Evolutionary conservation across 2,797 vertebrate genomes (phyloP).

Genomic region (Acrossocheilus wenchowensis): DNA sequence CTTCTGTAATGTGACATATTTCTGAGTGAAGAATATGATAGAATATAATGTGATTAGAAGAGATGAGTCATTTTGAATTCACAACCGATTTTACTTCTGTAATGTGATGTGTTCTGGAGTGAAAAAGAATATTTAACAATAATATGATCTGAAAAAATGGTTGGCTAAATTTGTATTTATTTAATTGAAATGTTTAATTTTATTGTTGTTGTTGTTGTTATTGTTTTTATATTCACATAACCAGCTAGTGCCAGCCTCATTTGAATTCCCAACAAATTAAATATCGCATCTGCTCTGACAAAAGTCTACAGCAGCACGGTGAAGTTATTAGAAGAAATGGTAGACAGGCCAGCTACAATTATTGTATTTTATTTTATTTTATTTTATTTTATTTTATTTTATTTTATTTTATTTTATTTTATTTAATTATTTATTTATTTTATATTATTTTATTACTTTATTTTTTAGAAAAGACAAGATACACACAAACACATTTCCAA

Average conservation of each 20-base stretch:
- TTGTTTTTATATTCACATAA: not conserved
- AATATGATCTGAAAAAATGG: not conserved
- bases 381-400: too few species aligned
- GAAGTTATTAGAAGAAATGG: conserved; percentile 16
- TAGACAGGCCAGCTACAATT: too few species aligned
- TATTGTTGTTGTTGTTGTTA: not conserved
- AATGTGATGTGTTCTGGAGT: not conserved
- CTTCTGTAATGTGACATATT: not conserved
- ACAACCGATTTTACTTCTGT: not conserved
- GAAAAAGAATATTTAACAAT: not conserved
- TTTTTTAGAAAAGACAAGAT: not conserved
- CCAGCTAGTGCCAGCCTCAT: not conserved
- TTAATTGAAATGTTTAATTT: not conserved
- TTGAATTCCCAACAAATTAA: not conserved
- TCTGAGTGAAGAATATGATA: not conserved
- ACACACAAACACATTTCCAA: not conserved
- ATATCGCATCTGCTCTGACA: not conserved
- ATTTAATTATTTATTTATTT: too few species aligned
- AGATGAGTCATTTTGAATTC: not conserved
- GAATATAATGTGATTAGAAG: not conserved
- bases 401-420: too few species aligned
- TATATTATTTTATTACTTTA: too few species aligned
- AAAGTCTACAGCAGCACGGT: not conserved
- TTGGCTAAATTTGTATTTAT: not conserved
- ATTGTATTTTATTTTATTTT: not conserved